Evolutionary conservation across 2,797 vertebrate species (phyloP), one percentile per base, ranked within the genome.

Genomic region (Ptychadena robeensis): DNA sequence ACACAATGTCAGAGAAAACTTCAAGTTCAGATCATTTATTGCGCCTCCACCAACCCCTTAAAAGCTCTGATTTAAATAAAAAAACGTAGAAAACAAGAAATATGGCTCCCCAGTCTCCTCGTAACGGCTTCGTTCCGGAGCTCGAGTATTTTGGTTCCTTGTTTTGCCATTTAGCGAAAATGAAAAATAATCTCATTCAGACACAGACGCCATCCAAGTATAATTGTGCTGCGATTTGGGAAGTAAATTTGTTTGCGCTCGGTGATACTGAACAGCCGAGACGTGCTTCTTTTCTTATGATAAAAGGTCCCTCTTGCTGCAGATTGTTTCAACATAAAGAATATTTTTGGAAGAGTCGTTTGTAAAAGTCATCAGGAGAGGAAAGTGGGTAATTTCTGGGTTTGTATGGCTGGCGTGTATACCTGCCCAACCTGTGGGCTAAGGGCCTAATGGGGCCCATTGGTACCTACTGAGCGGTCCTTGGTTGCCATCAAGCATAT

Each of bases 91-190:
- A 61, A 61, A 61, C 63, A 65, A 44, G 37, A 37, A 18, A 11
- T 6, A 2, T 2, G 0, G 9, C 25, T 76, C 59, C 59, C 59
- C 35, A 31, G 27, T 11, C 37, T 59, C 22, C 44, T 25, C n/a
- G 11, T 65, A 57, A 38, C 31, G 12, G n/a, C 57, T 75, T 25
- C 73, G 31, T 66, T 38, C 35, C 0, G 6, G 28, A 35, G 8
- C 73, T 65, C 22, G 37, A 75, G 73, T 75, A 27, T 65, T 38
- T 30, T 40, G 73, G 34, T 38, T 63, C 44, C 61, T 2, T 44
- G 73, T 65, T 76, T 75, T 76, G 61, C 64, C 73, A 65, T 76
- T 65, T 76, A 65, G 57, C 28, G 12, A 37, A 76, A 40, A 76
- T 65, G 59, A 76, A 76, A 63, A 76, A 30, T 65, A 66, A 65